Evolutionary conservation across 30 jellyfish, hydroid and myxozoan species (phyloP).

Genomic region (Turritopsis rubra): DNA sequence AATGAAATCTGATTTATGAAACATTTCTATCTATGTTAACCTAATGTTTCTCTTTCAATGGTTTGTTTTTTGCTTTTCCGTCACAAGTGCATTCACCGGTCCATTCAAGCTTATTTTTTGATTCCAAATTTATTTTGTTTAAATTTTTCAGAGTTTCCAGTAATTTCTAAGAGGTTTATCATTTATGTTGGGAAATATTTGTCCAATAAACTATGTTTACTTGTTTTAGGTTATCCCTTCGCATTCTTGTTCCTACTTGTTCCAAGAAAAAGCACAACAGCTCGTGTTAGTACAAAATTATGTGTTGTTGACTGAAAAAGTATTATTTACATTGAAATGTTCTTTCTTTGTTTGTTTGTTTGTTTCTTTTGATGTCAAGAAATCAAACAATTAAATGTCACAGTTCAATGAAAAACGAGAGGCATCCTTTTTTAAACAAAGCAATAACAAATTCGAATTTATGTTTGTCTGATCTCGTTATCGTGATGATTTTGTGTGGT

Average conservation of each 20-base stretch:
- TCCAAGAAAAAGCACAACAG: constrained; percentile 6
- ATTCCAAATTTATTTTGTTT: neutral
- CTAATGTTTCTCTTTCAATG: no score
- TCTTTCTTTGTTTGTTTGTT: neutral
- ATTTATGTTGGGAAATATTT: neutral
- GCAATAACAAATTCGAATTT: neutral
- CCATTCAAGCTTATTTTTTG: no score
- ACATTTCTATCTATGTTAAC: no score
- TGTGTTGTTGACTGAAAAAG: no score
- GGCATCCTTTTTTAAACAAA: neutral
- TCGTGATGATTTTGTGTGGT: no score
- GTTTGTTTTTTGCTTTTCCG: neutral
- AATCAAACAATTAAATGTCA: neutral
- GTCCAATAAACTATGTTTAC: neutral
- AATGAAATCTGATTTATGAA: no score
- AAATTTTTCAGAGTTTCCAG: neutral
- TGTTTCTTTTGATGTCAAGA: neutral
- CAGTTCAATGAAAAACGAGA: neutral
- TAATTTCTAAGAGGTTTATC: neutral
- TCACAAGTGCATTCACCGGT: no score
- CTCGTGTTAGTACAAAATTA: constrained; percentile 12
- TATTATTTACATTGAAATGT: no score
- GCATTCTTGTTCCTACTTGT: constrained; percentile 6
- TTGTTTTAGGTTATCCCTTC: constrained; percentile 19
- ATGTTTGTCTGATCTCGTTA: no score